Base-by-base conservation (phyloP, 2,113 vertebrate species). In the Alexandromys fortis region DNA sequence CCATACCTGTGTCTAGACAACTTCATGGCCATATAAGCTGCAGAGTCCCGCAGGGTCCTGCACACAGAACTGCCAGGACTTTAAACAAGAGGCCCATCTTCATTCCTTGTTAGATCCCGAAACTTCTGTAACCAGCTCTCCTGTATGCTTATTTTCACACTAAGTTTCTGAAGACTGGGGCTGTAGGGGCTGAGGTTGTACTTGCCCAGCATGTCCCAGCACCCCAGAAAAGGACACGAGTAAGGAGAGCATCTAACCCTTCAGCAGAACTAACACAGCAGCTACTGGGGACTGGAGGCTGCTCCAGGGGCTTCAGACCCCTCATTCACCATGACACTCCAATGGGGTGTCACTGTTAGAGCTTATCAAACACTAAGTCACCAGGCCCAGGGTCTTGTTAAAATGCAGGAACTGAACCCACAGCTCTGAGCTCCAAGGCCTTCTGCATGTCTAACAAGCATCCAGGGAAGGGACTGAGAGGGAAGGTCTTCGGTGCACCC, bases 31-130 rank as follows among this genome's bases (percentile, higher is more conserved):
- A 5, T 24, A 2, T 1, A 10, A 33, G 61, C 76, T 19, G 55
- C 0, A 11, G 4, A 0, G 17, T 33, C 45, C 16, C n/a, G 0
- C 21, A 3, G 55, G 12, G 8, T 82, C 52, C 16, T 7, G 0
- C 5, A 55, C 16, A 77, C 9, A 17, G 52, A 58, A 26, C 9
- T 42, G 42, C 8, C 28, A 5, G 0, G 76, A 52, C 35, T 90
- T 38, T 49, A 2, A 76, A 70, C 55, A 28, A 76, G 72, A 47
- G 33, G 8, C 24, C 68, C 11, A 4, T 28, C 17, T 88, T 76
- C 17, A 4, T 67, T 85, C 45, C 30, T n/a, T 38, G 28, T 8
- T 42, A 38, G 58, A 30, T 45, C 52, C 81, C 89, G n/a, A 24
- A 10, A 38, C n/a, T 63, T 87, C 28, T 1, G 2, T 35, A 82